Conservation (phyloP, 2,888 invertebrate genomes). For the Coelopa pilipes region DNA sequence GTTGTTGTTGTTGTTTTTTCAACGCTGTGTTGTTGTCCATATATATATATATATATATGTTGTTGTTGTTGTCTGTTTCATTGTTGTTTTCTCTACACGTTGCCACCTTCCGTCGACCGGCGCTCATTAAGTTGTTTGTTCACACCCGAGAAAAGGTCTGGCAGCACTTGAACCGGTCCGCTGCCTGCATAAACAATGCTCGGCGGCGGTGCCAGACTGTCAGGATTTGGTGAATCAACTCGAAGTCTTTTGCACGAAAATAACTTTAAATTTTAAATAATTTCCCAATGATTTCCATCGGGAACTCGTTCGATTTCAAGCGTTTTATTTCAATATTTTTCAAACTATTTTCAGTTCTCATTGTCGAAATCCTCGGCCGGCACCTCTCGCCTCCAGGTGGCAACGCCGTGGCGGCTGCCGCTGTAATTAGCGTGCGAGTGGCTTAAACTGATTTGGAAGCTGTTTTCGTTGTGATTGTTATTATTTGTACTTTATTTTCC, state of each 20-base stretch:
- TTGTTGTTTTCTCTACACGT: background rate
- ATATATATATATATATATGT: background rate
- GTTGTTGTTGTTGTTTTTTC: constrained; percentile 1
- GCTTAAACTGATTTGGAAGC: background rate
- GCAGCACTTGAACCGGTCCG: background rate
- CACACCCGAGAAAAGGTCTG: background rate
- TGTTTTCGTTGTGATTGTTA: constrained; percentile 16
- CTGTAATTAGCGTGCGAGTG: constrained; percentile 17
- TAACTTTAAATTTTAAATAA: no score
- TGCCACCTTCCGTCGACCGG: background rate
- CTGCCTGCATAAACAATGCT: background rate
- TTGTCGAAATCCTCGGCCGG: background rate
- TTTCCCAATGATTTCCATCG: no score
- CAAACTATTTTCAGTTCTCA: no score
- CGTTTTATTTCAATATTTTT: no score
- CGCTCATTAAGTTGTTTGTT: constrained; percentile 26
- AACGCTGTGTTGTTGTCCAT: background rate
- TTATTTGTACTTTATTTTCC: constrained; percentile 11
- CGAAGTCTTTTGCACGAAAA: no score
- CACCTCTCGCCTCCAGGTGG: background rate
- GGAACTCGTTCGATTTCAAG: no score
- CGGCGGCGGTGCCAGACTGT: background rate
- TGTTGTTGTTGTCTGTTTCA: constrained; percentile 18
- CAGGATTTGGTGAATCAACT: no score
- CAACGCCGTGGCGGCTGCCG: background rate